A percentile compares a stretch with the other conserved stretches of the same genome.
Evolutionary conservation across 2,888 invertebrate genomes (phyloP).

Genomic region (Itoplectis maculator): DNA sequence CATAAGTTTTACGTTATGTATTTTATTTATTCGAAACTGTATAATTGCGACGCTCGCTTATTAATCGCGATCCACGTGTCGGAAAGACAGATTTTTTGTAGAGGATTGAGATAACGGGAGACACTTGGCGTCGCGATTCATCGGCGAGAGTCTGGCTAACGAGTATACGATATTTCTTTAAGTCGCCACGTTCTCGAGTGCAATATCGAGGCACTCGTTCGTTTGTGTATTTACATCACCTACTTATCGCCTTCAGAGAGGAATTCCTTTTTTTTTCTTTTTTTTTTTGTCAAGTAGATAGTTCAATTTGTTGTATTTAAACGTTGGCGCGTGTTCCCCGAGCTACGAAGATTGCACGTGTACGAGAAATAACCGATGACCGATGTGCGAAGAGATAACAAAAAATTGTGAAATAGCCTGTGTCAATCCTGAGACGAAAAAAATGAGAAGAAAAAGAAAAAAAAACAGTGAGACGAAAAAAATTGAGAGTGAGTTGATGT

Average conservation of each 20-base stretch:
- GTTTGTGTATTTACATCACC: slow-evolving; percentile 47
- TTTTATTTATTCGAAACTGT: slow-evolving; percentile 57
- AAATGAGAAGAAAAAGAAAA: slow-evolving; percentile 51
- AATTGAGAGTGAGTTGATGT: slow-evolving; percentile 49
- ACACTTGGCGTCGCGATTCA: slow-evolving; percentile 4
- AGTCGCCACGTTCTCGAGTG: slow-evolving; percentile 37
- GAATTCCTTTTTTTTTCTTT: slow-evolving; percentile 60
- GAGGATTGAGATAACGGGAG: not conserved
- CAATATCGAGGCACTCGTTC: slow-evolving; percentile 26
- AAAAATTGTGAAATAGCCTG: slow-evolving; percentile 50
- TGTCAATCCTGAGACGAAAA: slow-evolving; percentile 37
- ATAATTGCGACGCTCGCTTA: slow-evolving; percentile 19
- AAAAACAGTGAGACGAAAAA: not conserved
- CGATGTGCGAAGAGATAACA: slow-evolving; percentile 47
- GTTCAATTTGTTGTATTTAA: slow-evolving; percentile 78
- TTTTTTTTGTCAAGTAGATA: slow-evolving; percentile 77
- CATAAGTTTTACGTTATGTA: slow-evolving; percentile 40
- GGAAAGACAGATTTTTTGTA: slow-evolving; percentile 1
- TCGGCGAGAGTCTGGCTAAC: slow-evolving; percentile 25
- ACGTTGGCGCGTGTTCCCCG: slow-evolving; percentile 58
- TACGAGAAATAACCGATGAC: slow-evolving; percentile 13
- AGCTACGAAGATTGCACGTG: slow-evolving; percentile 53
- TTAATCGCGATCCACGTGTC: slow-evolving; percentile 3
- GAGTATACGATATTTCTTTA: slow-evolving; percentile 53
- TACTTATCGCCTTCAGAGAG: slow-evolving; percentile 47